Percentiles rank a stretch among this genome's conserved stretches.
phyloP scores from a whole-genome alignment of 2,888 invertebrate species.

The Rhaphigaster nebulosa region DNA sequence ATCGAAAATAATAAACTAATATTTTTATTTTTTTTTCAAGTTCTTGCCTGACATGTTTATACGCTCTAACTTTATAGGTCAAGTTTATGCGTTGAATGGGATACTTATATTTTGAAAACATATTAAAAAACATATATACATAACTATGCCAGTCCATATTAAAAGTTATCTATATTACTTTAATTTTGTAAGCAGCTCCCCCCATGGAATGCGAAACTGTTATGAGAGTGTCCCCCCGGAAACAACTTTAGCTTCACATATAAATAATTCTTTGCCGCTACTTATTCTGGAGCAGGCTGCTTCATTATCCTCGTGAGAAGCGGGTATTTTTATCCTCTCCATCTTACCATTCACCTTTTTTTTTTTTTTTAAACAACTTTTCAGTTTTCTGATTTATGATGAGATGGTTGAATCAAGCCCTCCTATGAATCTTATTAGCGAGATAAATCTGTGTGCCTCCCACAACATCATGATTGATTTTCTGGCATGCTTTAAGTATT shows the following conservation, averaged over 20 bases:
- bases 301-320: slow-evolving; percentile 34
- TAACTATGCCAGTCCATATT: not conserved
- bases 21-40: not conserved
- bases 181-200: not conserved
- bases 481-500: not conserved
- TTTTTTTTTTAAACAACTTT: not conserved
- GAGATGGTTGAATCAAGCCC: not conserved
- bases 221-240: slow-evolving; percentile 8
- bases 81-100: not conserved
- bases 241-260: slow-evolving; percentile 29
- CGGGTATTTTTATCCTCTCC: not conserved
- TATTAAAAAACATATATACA: not conserved
- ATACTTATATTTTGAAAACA: not conserved
- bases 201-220: slow-evolving; percentile 1
- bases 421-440: not conserved
- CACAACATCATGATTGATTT: not conserved
- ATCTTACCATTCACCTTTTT: not conserved
- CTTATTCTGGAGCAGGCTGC: slow-evolving; percentile 22
- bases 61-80: not conserved
- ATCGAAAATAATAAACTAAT: not conserved
- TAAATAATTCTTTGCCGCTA: slow-evolving; percentile 23
- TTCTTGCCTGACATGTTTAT: not conserved
- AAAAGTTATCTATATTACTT: not conserved
- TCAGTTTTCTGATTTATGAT: slow-evolving; percentile 31
- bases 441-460: not conserved